Evolutionary conservation across 2,797 vertebrate species (phyloP).

Genomic region (Dromococcyx pavoninus): DNA sequence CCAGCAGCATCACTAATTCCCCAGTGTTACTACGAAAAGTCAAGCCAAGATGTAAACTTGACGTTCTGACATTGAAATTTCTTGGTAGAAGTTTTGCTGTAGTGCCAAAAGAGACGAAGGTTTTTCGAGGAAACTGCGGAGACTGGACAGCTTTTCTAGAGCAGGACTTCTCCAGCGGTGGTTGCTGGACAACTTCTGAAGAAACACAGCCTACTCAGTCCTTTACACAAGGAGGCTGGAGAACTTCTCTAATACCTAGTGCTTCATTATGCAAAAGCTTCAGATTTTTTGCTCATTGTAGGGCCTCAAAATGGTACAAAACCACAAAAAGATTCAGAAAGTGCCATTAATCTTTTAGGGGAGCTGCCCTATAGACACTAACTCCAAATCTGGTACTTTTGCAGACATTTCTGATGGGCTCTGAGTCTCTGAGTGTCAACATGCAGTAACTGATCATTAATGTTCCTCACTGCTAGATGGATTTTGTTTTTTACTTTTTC

Average conservation of each 20-base stretch:
- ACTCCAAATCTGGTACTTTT: background rate
- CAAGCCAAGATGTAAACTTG: background rate
- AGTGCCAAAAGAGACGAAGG: background rate
- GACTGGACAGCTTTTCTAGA: background rate
- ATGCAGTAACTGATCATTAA: fast-evolving
- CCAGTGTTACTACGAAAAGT: background rate
- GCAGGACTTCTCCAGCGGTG: background rate
- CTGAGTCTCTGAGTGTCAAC: background rate
- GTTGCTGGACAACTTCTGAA: background rate
- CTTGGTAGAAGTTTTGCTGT: background rate
- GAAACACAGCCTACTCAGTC: background rate
- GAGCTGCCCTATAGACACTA: background rate
- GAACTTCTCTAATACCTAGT: background rate
- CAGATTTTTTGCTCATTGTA: background rate
- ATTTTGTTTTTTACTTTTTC: background rate
- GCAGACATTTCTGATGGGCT: background rate
- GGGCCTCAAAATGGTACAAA: background rate
- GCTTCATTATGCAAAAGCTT: background rate
- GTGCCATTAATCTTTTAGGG: background rate
- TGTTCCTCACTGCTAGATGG: background rate
- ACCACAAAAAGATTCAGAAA: background rate
- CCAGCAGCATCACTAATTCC: background rate
- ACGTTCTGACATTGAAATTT: background rate
- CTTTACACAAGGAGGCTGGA: background rate
- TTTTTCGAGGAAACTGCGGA: background rate